A percentile compares a stretch with the other conserved stretches of the same genome.
These are phyloP conservation scores for Accipiter virgatus DNA, from an alignment of 2,113 vertebrate species.

Conservation along the genomic window DNA sequence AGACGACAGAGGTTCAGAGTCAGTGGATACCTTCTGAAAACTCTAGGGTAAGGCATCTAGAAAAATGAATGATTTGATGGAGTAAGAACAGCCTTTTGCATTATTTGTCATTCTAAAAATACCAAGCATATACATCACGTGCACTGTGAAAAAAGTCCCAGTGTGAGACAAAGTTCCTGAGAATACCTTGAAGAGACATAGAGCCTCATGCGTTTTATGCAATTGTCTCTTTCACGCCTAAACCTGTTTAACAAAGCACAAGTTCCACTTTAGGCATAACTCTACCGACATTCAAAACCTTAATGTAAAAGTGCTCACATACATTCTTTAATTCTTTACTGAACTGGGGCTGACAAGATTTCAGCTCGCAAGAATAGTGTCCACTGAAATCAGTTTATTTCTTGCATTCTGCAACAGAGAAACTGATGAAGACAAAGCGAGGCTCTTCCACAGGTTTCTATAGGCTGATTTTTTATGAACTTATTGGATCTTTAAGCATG, in stretches of 20 bases:
- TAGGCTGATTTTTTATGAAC: background rate
- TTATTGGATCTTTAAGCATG: background rate
- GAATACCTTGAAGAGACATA: background rate
- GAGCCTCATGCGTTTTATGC: background rate
- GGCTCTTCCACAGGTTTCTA: background rate
- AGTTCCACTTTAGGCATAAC: background rate
- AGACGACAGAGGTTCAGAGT: background rate
- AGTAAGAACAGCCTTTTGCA: background rate
- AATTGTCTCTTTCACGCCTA: background rate
- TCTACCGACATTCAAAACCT: background rate
- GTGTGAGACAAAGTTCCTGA: background rate
- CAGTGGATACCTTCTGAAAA: background rate
- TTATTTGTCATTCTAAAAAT: conserved; percentile 19
- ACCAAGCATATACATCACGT: background rate
- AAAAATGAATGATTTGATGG: background rate
- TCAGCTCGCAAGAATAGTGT: background rate
- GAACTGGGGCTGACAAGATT: background rate
- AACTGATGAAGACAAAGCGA: background rate
- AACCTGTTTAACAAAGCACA: background rate
- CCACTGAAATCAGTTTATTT: background rate
- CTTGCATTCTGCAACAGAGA: background rate
- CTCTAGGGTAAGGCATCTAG: background rate
- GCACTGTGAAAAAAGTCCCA: background rate
- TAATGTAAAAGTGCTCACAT: background rate
- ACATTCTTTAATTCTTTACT: background rate